phyloP scores from a whole-genome alignment of 2,113 vertebrate species.

The Gnathochromis pfefferi region DNA sequence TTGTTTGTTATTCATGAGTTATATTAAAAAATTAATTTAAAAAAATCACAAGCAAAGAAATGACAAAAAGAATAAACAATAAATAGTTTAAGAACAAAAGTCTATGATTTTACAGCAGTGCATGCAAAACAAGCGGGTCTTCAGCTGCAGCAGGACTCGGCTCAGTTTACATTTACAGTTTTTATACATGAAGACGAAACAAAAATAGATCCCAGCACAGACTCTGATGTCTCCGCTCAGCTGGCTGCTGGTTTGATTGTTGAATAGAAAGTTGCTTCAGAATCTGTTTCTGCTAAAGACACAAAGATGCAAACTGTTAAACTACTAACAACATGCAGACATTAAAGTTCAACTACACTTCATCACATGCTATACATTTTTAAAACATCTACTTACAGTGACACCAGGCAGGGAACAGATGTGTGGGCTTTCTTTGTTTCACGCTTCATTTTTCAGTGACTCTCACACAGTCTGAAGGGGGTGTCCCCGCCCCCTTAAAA shows the following conservation, averaged over 20 bases:
- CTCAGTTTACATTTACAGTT: neutral
- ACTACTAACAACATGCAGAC: neutral
- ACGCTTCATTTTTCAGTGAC: neutral
- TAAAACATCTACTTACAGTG: neutral
- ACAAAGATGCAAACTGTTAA: neutral
- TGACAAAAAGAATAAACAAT: neutral
- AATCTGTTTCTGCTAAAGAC: neutral
- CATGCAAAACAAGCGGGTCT: neutral
- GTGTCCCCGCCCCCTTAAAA: neutral
- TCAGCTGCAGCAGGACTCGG: neutral
- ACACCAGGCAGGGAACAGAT: neutral
- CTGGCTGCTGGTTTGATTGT: neutral
- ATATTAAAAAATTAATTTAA: fast-evolving
- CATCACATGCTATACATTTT: neutral
- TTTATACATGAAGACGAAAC: neutral
- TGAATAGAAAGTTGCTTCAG: neutral
- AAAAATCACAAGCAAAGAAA: neutral
- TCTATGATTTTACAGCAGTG: neutral
- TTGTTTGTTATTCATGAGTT: neutral
- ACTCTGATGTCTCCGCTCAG: neutral
- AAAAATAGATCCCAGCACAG: neutral
- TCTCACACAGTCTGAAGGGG: neutral
- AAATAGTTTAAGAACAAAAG: neutral
- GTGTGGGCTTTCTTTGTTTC: neutral
- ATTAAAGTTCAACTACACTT: neutral